Percentiles rank a stretch among this genome's conserved stretches.
These are phyloP conservation scores for Dermatemys mawii DNA, from an alignment of 2,113 vertebrate species.

Conservation along the genomic window DNA sequence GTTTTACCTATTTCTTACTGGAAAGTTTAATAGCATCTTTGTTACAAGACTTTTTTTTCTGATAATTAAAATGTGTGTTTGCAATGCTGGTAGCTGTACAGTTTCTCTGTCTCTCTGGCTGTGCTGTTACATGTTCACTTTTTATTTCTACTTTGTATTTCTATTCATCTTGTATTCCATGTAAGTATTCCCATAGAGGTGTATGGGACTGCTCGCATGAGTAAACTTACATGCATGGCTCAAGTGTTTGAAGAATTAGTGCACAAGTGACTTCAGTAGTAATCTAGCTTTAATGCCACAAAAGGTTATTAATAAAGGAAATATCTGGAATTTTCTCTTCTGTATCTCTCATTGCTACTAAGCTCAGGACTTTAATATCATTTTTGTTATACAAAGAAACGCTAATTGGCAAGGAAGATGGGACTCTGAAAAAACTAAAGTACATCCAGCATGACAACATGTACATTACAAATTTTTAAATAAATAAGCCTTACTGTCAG, in stretches of 20 bases:
- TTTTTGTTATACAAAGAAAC: neutral
- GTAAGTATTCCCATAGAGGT: neutral
- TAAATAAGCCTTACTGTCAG: neutral
- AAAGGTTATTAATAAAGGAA: neutral
- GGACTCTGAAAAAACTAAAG: neutral
- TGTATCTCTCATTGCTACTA: neutral
- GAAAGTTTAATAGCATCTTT: neutral
- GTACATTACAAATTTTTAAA: neutral
- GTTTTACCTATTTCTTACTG: neutral
- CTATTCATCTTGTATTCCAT: too few species aligned
- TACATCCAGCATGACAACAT: neutral
- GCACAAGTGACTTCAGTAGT: neutral
- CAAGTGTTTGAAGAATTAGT: neutral
- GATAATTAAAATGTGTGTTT: neutral
- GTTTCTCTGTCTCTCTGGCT: neutral
- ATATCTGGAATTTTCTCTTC: neutral
- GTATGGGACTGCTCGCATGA: neutral
- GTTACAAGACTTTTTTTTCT: neutral
- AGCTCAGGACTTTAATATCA: neutral
- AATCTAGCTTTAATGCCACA: neutral
- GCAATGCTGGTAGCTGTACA: neutral
- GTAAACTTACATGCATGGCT: neutral
- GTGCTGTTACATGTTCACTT: neutral
- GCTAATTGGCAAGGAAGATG: neutral
- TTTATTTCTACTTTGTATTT: neutral